A percentile compares a stretch with the other conserved stretches of the same genome.
These are phyloP conservation scores for Erebia ligea DNA, from an alignment of 2,888 invertebrate species.

Conservation along the genomic window DNA sequence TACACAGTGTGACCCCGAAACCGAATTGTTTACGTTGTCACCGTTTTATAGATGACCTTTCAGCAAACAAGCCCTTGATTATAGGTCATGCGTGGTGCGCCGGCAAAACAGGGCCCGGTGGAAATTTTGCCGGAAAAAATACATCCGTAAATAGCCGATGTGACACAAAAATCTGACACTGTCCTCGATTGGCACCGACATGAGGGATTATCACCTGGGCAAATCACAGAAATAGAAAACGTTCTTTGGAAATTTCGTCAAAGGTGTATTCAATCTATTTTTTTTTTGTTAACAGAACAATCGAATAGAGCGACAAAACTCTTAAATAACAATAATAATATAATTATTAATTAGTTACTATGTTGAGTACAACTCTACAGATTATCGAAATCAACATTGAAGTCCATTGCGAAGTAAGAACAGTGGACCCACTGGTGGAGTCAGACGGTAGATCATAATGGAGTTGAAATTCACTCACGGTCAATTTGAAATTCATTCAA, in stretches of 20 bases:
- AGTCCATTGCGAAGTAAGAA: too few relatives aligned
- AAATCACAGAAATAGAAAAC: background rate
- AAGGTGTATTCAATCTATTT: background rate
- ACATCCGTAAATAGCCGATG: constrained; percentile 32
- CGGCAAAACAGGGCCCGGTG: constrained; percentile 44
- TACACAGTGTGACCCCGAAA: constrained; percentile 44
- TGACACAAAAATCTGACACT: constrained; percentile 51
- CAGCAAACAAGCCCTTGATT: constrained; percentile 52
- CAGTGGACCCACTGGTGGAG: too few relatives aligned
- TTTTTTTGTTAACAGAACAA: background rate
- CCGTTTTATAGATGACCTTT: constrained; percentile 55
- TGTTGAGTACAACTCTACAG: too few relatives aligned
- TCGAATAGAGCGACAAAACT: too few relatives aligned
- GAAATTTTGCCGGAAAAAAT: constrained; percentile 52
- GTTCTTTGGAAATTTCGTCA: background rate
- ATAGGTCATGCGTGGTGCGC: constrained; percentile 51
- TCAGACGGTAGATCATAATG: too few relatives aligned
- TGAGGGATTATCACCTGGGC: constrained; percentile 24
- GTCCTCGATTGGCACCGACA: constrained; percentile 39
- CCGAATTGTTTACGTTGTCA: constrained; percentile 54
- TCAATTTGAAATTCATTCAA: too few relatives aligned
- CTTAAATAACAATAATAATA: too few relatives aligned
- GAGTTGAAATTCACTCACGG: too few relatives aligned
- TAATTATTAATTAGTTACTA: too few relatives aligned
- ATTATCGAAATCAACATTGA: too few relatives aligned